These are phyloP conservation scores for Chionomys nivalis DNA, from an alignment of 2,113 vertebrate genomes.

Conservation along the genomic window DNA sequence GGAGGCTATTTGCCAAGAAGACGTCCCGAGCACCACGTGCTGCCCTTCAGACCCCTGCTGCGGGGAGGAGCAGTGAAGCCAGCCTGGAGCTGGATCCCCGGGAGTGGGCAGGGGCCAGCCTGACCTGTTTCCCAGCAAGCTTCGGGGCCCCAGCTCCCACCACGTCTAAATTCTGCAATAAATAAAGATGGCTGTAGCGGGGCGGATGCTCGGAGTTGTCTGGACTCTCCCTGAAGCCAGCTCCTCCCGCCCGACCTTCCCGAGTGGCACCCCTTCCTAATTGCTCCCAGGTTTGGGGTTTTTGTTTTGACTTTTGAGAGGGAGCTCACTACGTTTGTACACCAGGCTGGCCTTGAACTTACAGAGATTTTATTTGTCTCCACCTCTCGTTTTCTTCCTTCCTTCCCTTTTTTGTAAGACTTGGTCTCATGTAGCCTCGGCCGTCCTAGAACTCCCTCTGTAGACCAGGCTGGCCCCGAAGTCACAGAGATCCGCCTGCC, in stretches of 20 bases:
- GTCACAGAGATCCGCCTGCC: neutral
- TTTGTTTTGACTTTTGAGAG: neutral
- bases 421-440: too few species aligned
- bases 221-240: neutral
- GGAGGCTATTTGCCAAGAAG: slow-evolving; percentile 67
- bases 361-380: neutral
- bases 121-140: neutral
- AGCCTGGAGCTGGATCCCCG: neutral
- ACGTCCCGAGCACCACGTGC: neutral
- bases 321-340: neutral
- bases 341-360: neutral
- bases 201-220: neutral
- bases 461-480: neutral
- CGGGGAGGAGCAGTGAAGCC: neutral
- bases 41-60: neutral
- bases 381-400: neutral
- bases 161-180: slow-evolving; percentile 4
- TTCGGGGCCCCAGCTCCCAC: neutral
- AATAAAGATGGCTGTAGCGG: slow-evolving; percentile 67
- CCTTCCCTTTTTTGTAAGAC: neutral
- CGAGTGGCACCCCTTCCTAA: neutral
- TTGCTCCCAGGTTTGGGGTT: neutral
- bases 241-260: neutral
- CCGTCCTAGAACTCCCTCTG: neutral
- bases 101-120: neutral